These are phyloP conservation scores for Dendrolimus punctatus DNA, from an alignment of 1,140 invertebrate species.

Conservation along the genomic window DNA sequence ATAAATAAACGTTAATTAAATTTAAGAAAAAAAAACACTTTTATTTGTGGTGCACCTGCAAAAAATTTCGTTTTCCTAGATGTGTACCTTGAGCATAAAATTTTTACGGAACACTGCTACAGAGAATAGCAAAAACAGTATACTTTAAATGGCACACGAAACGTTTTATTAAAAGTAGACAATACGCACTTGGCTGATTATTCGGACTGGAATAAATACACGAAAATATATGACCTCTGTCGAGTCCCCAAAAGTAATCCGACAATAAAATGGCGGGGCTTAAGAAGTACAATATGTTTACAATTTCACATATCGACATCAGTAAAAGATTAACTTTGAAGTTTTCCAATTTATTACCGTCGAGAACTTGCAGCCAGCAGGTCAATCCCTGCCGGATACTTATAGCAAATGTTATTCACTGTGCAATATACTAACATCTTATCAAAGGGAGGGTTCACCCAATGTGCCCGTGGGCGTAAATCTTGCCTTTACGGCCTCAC, in stretches of 20 bases:
- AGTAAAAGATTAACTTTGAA: slow-evolving; percentile 25
- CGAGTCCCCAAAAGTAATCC: slow-evolving; percentile 36
- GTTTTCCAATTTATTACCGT: slow-evolving; percentile 36
- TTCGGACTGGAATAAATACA: slow-evolving; percentile 28
- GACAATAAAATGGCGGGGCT: slow-evolving; percentile 19
- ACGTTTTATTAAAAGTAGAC: too few species aligned
- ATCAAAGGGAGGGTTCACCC: slow-evolving; percentile 51
- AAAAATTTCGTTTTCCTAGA: too few species aligned
- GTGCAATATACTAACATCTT: slow-evolving; percentile 57
- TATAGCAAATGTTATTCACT: slow-evolving; percentile 41
- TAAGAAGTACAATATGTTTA: slow-evolving; percentile 4
- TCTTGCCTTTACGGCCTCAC: slow-evolving; percentile 68
- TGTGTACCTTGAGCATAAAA: too few species aligned
- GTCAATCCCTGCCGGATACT: slow-evolving; percentile 41
- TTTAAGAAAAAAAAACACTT: too few species aligned
- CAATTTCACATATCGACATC: slow-evolving; percentile 5
- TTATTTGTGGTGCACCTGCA: too few species aligned
- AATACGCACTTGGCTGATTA: slow-evolving; percentile 12
- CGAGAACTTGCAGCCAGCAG: slow-evolving; percentile 26
- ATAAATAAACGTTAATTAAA: too few species aligned
- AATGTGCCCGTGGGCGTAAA: slow-evolving; percentile 57
- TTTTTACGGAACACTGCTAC: too few species aligned
- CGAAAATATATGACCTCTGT: slow-evolving; percentile 30
- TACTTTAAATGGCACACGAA: too few species aligned
- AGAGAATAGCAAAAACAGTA: too few species aligned